Evolutionary conservation across 2,888 invertebrate species (phyloP).

Genomic region (Zootermopsis nevadensis): DNA sequence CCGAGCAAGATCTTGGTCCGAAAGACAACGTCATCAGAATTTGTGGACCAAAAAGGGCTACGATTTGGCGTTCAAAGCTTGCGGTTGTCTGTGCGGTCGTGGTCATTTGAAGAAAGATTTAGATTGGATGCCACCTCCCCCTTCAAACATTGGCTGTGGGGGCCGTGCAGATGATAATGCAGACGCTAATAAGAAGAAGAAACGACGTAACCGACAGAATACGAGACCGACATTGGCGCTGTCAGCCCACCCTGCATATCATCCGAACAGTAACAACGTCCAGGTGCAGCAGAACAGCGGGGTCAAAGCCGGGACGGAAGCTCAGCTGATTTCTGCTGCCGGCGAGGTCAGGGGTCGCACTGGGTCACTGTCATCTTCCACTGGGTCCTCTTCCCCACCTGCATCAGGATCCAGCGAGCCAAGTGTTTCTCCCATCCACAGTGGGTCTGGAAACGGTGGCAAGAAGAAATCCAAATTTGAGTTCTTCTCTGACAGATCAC

Average conservation of each 20-base stretch:
- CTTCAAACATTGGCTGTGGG: conserved; percentile 65
- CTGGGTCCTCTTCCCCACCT: conserved; percentile 85
- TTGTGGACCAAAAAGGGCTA: conserved; percentile 98
- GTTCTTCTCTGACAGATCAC: conserved; percentile 80
- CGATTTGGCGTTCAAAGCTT: conserved; percentile 94
- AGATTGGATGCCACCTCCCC: conserved; percentile 85
- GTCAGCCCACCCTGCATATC: conserved; percentile 62
- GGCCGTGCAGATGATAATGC: conserved; percentile 67
- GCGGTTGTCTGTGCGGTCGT: conserved; percentile 92
- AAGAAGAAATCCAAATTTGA: conserved; percentile 80
- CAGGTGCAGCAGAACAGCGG: conserved; percentile 38
- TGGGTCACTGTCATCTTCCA: conserved; percentile 81
- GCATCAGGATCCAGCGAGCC: conserved; percentile 80
- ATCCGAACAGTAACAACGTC: conserved; percentile 51
- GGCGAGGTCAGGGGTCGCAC: conserved; percentile 71
- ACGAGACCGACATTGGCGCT: conserved; percentile 72
- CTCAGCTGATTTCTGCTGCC: conserved; percentile 57
- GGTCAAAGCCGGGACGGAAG: conserved; percentile 36
- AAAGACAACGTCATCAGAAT: conserved; percentile 93
- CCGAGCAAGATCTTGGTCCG: conserved; percentile 93
- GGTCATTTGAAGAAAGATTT: conserved; percentile 95
- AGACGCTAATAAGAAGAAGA: conserved; percentile 72
- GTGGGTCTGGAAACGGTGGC: conserved; percentile 68
- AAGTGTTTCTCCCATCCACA: conserved; percentile 72
- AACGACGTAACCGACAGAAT: conserved; percentile 76